phyloP scores from a whole-genome alignment of 2,113 vertebrate genomes.

The Holacanthus passer region DNA sequence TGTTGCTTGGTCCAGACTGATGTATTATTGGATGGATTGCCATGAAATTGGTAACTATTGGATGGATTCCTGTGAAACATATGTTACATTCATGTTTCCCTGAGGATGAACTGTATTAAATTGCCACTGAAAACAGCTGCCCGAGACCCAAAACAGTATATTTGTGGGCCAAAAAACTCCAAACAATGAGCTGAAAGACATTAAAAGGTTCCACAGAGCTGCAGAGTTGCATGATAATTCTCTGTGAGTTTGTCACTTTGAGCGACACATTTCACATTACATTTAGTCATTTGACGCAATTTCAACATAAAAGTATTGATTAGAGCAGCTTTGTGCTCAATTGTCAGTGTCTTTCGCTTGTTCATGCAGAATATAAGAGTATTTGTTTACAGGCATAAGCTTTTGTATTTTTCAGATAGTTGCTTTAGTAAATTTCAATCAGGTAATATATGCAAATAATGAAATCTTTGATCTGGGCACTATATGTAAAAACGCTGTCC shows the following conservation, averaged over 20 bases:
- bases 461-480: background rate
- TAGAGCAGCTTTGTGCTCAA: background rate
- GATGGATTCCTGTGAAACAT: background rate
- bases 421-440: constrained; percentile 9
- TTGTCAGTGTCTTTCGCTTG: background rate
- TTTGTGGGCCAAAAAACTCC: background rate
- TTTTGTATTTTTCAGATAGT: no score
- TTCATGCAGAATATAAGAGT: no score
- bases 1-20: background rate
- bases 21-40: background rate
- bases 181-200: background rate
- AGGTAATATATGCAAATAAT: constrained; percentile 2
- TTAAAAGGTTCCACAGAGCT: background rate
- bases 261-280: no score
- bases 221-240: no score
- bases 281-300: background rate
- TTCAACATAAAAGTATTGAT: background rate
- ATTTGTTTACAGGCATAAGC: no score
- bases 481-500: constrained; percentile 15
- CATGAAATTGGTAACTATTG: background rate
- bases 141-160: background rate
- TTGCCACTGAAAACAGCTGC: no score
- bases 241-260: background rate
- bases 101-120: background rate
- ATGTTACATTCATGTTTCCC: background rate